Conservation (phyloP, 1,140 invertebrate genomes). For the Nylanderia fulva region DNA sequence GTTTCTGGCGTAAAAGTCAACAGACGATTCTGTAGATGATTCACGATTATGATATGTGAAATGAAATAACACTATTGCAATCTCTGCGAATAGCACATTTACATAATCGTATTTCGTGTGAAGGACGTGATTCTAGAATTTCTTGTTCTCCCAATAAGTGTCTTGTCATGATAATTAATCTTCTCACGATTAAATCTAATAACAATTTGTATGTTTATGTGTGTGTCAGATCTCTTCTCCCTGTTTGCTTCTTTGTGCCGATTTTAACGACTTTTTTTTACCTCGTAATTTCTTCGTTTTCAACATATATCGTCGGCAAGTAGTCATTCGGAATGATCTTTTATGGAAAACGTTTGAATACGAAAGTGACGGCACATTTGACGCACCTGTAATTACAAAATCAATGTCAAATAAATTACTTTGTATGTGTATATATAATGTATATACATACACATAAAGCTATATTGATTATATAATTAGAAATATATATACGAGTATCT, state of each 20-base stretch:
- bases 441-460: background rate
- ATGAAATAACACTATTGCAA: constrained; percentile 4
- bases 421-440: background rate
- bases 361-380: constrained; percentile 91
- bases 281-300: constrained; percentile 77
- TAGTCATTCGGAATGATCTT: constrained; percentile 87
- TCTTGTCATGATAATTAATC: background rate
- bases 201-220: constrained; percentile 5
- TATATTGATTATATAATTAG: background rate
- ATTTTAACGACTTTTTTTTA: constrained; percentile 55
- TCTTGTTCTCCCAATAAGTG: background rate
- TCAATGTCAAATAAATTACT: background rate
- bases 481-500: background rate
- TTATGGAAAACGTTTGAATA: constrained; percentile 89
- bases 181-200: constrained; percentile 20
- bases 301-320: constrained; percentile 87
- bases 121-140: constrained; percentile 16
- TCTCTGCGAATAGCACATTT: constrained; percentile 23
- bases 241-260: constrained; percentile 58
- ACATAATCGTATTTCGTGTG: background rate
- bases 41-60: constrained; percentile 19
- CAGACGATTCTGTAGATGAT: background rate
- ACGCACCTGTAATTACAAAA: constrained; percentile 86
- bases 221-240: constrained; percentile 77
- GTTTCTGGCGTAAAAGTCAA: background rate